These are phyloP conservation scores for Serinus canaria DNA, from an alignment of 2,113 vertebrate species.

Conservation along the genomic window DNA sequence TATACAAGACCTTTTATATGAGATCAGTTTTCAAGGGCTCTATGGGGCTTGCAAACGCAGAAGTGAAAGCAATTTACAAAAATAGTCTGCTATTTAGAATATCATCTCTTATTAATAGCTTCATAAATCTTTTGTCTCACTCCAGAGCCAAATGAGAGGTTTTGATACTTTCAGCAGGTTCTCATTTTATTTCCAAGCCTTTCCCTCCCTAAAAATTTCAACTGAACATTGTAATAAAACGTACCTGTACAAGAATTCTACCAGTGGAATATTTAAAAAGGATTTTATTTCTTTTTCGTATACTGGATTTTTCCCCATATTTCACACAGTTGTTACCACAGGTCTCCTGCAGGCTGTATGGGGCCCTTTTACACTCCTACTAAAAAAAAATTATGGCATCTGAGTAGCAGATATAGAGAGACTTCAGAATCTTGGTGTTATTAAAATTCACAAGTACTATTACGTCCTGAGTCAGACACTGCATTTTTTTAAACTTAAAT, in stretches of 20 bases:
- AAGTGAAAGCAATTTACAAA: not conserved
- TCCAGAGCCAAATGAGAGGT: not conserved
- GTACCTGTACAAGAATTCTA: not conserved
- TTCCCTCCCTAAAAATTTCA: not conserved
- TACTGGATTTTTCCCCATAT: not conserved
- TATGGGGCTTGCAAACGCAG: not conserved
- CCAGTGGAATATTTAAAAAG: not conserved
- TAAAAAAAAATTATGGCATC: not conserved
- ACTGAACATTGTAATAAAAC: not conserved
- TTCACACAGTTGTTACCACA: not conserved
- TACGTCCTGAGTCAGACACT: not conserved
- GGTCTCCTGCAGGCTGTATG: not conserved
- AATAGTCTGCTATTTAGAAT: not conserved
- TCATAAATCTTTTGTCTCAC: not conserved
- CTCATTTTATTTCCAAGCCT: not conserved
- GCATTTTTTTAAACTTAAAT: not conserved
- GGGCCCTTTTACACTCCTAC: not conserved
- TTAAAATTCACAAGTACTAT: not conserved
- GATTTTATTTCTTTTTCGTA: not conserved
- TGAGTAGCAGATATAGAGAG: not conserved
- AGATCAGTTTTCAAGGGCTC: not conserved
- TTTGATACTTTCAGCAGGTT: not conserved
- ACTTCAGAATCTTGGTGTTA: not conserved
- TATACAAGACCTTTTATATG: not conserved
- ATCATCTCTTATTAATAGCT: not conserved